Conservation (phyloP, 37 sponge, comb jelly and placozoan genomes). For the Hexactinellida sp. region DNA sequence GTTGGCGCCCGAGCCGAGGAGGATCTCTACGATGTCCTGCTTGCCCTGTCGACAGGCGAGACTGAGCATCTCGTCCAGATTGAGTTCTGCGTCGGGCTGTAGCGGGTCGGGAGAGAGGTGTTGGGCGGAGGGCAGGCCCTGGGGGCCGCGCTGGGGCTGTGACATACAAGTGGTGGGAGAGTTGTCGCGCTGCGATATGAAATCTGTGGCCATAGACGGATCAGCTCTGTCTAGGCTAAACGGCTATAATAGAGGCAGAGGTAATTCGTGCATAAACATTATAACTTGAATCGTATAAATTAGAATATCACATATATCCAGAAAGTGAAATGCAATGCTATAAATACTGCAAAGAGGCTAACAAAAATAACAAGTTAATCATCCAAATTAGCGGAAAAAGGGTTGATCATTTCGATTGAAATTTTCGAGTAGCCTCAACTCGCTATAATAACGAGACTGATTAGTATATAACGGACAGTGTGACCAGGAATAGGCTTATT, state of each 20-base stretch:
- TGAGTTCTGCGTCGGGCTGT: slow-evolving; percentile 57
- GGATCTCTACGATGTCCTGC: slow-evolving; percentile 92
- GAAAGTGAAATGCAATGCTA: too few species aligned
- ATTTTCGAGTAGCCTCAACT: neutral
- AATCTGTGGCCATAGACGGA: slow-evolving; percentile 17
- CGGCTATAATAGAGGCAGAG: neutral
- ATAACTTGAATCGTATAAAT: too few species aligned
- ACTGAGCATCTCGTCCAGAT: slow-evolving; percentile 95
- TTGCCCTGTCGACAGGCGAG: slow-evolving; percentile 97
- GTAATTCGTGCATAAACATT: too few species aligned
- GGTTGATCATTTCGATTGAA: too few species aligned
- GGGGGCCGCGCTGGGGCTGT: neutral
- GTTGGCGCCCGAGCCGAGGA: slow-evolving; percentile 92
- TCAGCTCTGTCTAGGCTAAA: neutral
- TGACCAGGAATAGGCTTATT: neutral
- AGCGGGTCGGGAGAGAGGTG: neutral
- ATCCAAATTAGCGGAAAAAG: too few species aligned
- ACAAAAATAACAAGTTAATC: too few species aligned
- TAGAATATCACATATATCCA: too few species aligned
- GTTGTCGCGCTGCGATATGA: slow-evolving; percentile 10
- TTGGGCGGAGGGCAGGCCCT: neutral
- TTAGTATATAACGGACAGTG: neutral
- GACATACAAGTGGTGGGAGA: slow-evolving; percentile 13
- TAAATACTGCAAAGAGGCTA: too few species aligned
- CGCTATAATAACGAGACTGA: too few species aligned